Conservation (phyloP, 1,140 invertebrate genomes). For the Rhizoglyphus robini region DNA sequence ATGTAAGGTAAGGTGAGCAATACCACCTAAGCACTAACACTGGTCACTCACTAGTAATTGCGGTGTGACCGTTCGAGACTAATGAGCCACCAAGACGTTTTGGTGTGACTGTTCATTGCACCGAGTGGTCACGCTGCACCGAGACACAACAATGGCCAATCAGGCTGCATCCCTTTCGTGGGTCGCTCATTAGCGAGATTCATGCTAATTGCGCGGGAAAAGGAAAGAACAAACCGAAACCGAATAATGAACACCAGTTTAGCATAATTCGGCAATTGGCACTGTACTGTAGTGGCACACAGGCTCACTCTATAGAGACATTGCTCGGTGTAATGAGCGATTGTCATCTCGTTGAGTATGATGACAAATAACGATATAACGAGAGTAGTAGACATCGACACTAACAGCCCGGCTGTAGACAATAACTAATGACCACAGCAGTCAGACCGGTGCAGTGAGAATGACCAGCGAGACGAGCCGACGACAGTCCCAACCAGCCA, state of each 20-base stretch:
- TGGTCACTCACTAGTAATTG: too few species aligned
- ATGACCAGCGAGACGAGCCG: not conserved
- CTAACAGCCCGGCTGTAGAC: not conserved
- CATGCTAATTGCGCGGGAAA: conserved; percentile 5
- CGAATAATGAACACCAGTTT: not conserved
- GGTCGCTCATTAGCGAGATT: conserved; percentile 5
- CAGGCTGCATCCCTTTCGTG: conserved; percentile 9
- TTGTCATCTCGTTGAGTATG: not conserved
- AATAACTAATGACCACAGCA: not conserved
- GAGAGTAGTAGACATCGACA: not conserved
- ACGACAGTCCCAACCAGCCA: not conserved
- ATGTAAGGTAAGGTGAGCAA: too few species aligned
- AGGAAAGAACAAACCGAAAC: not conserved
- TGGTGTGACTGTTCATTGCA: too few species aligned
- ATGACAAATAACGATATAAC: conserved; percentile 12
- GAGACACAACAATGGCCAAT: not conserved
- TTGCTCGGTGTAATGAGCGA: not conserved
- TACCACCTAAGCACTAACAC: too few species aligned
- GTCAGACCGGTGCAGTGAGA: not conserved
- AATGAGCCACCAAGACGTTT: too few species aligned
- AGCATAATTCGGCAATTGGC: conserved; percentile 11
- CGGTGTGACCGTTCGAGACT: too few species aligned
- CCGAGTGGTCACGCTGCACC: not conserved
- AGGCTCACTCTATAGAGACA: too few species aligned
- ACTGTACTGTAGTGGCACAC: not conserved